These are phyloP conservation scores for Scomber japonicus DNA, from an alignment of 2,113 vertebrate genomes.

Conservation along the genomic window DNA sequence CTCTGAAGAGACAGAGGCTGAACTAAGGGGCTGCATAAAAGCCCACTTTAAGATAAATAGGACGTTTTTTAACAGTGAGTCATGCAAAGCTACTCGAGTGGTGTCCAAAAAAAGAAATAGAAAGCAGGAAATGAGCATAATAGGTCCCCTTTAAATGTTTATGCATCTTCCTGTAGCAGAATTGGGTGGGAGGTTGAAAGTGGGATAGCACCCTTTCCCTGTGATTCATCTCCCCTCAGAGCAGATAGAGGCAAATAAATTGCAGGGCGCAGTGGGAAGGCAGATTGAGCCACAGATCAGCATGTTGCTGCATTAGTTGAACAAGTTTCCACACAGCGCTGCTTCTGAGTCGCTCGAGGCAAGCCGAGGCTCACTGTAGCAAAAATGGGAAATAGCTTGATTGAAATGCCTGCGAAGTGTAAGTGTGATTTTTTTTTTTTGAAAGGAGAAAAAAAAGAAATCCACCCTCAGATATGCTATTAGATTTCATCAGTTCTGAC, in stretches of 20 bases:
- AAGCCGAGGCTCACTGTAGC: neutral
- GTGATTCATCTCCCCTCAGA: constrained; percentile 51
- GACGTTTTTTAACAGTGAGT: too few relatives aligned
- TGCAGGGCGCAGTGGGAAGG: constrained; percentile 39
- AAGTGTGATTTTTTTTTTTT: constrained; percentile 31
- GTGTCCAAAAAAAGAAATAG: too few relatives aligned
- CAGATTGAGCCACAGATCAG: constrained; percentile 62
- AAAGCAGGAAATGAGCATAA: too few relatives aligned
- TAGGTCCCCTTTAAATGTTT: neutral
- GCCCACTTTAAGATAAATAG: too few relatives aligned
- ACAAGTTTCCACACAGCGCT: constrained; percentile 52
- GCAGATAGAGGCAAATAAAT: constrained; percentile 51
- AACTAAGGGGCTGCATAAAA: too few relatives aligned
- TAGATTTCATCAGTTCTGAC: constrained; percentile 31
- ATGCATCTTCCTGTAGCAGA: neutral
- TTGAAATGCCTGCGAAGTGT: constrained; percentile 46
- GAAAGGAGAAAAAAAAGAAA: neutral
- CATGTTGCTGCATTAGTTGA: constrained; percentile 58
- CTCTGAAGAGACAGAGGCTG: too few relatives aligned
- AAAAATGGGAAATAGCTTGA: constrained; percentile 20
- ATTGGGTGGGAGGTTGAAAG: constrained; percentile 19
- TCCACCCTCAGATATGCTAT: constrained; percentile 11
- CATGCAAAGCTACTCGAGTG: too few relatives aligned
- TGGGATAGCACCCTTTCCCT: constrained; percentile 11
- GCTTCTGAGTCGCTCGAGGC: constrained; percentile 31